Conservation (phyloP, 2,888 invertebrate genomes). For the Slavum lentiscoides region DNA sequence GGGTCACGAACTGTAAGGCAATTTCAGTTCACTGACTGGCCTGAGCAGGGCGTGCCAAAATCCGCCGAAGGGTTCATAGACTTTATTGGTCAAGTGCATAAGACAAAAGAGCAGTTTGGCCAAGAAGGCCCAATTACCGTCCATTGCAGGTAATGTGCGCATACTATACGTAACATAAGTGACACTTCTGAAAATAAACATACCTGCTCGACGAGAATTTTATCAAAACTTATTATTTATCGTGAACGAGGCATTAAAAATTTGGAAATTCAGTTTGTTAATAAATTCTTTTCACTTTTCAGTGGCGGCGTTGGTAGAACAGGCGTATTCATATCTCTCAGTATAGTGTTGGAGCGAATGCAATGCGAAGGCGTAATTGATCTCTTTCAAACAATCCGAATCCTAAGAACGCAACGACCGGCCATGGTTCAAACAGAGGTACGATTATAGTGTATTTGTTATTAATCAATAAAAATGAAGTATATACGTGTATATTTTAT, state of each 20-base stretch:
- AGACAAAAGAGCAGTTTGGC: constrained; percentile 99
- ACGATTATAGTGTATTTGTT: not conserved
- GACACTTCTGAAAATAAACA: too few species aligned
- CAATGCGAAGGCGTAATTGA: constrained; percentile 98
- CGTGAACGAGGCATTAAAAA: too few species aligned
- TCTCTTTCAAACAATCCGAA: constrained; percentile 98
- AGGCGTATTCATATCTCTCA: constrained; percentile 96
- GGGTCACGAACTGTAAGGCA: constrained; percentile 93
- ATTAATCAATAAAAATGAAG: too few species aligned
- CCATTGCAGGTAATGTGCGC: constrained; percentile 76
- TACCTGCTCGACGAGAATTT: too few species aligned
- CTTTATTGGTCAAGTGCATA: constrained; percentile 99
- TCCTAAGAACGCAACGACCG: constrained; percentile 95
- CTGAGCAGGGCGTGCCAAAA: constrained; percentile 95
- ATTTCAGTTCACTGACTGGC: constrained; percentile 97
- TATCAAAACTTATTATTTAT: not conserved
- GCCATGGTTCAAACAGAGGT: constrained; percentile 99
- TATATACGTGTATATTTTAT: too few species aligned
- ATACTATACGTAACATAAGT: too few species aligned
- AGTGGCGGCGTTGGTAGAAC: constrained; percentile 98
- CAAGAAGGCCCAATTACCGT: constrained; percentile 99
- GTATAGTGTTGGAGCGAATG: constrained; percentile 97
- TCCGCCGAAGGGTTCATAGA: constrained; percentile 99
- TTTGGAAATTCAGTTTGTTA: too few species aligned
- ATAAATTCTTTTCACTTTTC: constrained; percentile 51